phyloP scores from a whole-genome alignment of 2,888 invertebrate genomes.

The Eupithecia inturbata region DNA sequence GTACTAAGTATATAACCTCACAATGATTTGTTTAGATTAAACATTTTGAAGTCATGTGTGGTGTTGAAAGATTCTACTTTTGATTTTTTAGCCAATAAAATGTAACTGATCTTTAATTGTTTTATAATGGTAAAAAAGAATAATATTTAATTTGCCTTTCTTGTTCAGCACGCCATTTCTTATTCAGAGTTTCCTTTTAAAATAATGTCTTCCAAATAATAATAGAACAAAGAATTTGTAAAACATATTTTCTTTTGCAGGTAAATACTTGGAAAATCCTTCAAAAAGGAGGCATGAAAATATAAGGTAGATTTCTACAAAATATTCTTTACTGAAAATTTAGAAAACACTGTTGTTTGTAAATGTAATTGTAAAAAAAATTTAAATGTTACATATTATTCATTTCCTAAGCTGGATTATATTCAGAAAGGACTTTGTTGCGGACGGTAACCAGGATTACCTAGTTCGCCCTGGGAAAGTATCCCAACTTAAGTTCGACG shows the following conservation, averaged over 20 bases:
- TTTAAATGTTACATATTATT: not conserved
- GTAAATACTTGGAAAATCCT: conserved; percentile 79
- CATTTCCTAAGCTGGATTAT: not conserved
- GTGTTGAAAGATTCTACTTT: not conserved
- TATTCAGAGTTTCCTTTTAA: not conserved
- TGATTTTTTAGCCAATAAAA: not conserved
- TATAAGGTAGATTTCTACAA: conserved; percentile 62
- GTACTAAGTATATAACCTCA: too few relatives aligned
- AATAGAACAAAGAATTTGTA: not conserved
- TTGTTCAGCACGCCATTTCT: not conserved
- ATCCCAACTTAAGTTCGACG: too few relatives aligned
- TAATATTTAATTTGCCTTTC: not conserved
- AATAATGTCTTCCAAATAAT: not conserved
- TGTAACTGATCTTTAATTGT: too few relatives aligned
- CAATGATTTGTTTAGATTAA: not conserved
- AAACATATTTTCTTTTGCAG: conserved; percentile 52
- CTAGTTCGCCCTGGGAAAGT: too few relatives aligned
- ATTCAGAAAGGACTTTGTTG: not conserved
- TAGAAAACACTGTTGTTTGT: not conserved
- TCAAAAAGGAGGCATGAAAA: conserved; percentile 71
- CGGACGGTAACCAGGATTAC: too few relatives aligned
- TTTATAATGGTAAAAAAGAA: not conserved
- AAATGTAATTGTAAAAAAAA: too few relatives aligned
- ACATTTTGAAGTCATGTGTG: not conserved
- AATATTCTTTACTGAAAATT: not conserved